Percentiles rank a stretch among this genome's conserved stretches.
These are phyloP conservation scores for Balanococcus diminutus DNA, from an alignment of 2,888 invertebrate genomes.

Conservation along the genomic window DNA sequence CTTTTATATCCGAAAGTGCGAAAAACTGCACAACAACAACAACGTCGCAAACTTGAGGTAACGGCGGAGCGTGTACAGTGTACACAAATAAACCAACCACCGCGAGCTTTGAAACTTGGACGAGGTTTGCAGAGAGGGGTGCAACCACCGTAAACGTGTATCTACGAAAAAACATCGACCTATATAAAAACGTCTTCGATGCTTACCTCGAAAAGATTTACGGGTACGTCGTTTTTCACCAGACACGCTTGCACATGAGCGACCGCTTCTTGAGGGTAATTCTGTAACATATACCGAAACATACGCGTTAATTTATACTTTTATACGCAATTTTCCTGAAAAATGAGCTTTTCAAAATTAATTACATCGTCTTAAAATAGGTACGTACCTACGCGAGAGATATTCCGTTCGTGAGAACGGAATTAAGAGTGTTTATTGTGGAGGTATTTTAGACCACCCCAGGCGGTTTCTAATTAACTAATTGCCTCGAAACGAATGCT, in stretches of 20 bases:
- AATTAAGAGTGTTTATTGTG: too few species aligned
- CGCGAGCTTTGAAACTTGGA: not conserved
- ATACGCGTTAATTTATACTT: not conserved
- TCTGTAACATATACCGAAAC: slow-evolving; percentile 72
- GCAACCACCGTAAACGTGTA: not conserved
- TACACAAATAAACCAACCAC: not conserved
- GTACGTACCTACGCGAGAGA: too few species aligned
- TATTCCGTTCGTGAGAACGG: too few species aligned
- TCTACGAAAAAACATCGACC: not conserved
- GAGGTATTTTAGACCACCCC: too few species aligned
- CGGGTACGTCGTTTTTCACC: slow-evolving; percentile 95
- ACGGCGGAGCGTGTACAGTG: not conserved
- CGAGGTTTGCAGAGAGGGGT: not conserved
- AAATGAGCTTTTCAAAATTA: not conserved
- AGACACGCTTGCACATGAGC: slow-evolving; percentile 97
- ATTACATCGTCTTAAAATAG: too few species aligned
- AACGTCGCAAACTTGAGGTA: not conserved
- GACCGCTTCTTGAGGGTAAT: slow-evolving; percentile 96
- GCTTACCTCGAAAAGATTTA: slow-evolving; percentile 94
- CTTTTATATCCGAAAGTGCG: not conserved
- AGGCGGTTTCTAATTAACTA: too few species aligned
- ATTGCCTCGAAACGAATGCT: too few species aligned
- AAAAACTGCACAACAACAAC: not conserved
- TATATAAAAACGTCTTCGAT: slow-evolving; percentile 10
- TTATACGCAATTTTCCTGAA: not conserved